Evolutionary conservation across 2,888 invertebrate genomes (phyloP).

Genomic region (Gari tellinella): DNA sequence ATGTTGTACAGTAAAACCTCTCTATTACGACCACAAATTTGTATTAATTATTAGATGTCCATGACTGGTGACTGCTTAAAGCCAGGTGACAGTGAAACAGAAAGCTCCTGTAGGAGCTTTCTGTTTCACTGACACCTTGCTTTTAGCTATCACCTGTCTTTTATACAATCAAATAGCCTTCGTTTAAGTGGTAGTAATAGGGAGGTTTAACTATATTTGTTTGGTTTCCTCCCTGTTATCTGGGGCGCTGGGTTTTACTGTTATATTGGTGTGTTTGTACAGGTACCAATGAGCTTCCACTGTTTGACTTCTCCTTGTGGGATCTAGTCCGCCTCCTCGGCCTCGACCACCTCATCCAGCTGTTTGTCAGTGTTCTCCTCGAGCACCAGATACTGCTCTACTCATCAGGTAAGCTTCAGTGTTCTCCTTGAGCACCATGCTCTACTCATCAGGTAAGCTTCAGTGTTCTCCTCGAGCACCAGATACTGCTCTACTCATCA

Average conservation of each 20-base stretch:
- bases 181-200: no score
- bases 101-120: no score
- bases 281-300: conserved; percentile 91
- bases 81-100: no score
- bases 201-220: no score
- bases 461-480: conserved; percentile 89
- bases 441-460: conserved; percentile 94
- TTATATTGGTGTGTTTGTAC: conserved; percentile 60
- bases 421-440: conserved; percentile 99
- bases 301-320: conserved; percentile 96
- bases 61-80: conserved; percentile 4
- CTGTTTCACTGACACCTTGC: no score
- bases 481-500: conserved; percentile 96
- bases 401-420: conserved; percentile 94
- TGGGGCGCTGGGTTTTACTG: no score
- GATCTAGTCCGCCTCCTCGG: conserved; percentile 95
- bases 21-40: no score
- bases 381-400: conserved; percentile 98
- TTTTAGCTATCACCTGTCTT: no score
- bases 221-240: background rate
- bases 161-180: no score
- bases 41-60: conserved; percentile 15
- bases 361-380: conserved; percentile 96
- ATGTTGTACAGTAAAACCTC: no score
- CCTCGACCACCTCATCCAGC: conserved; percentile 95